phyloP scores from a whole-genome alignment of 2,113 vertebrate species.

The Brachionichthys hirsutus region DNA sequence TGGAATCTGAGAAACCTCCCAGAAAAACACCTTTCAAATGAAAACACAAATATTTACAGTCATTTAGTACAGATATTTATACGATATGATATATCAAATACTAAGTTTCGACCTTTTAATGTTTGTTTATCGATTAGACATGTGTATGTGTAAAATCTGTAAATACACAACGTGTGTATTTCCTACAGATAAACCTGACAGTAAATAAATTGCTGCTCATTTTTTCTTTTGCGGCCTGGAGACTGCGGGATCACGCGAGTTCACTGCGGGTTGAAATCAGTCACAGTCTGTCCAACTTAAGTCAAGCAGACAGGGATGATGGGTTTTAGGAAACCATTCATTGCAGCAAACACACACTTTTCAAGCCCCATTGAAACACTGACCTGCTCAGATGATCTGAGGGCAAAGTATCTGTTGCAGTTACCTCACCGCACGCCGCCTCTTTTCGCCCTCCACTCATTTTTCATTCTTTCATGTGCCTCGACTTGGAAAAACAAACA shows the following conservation, averaged over 20 bases:
- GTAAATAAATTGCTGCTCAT: slow-evolving; percentile 24
- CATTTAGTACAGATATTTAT: slow-evolving; percentile 6
- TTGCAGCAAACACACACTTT: slow-evolving; percentile 45
- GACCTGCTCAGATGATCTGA: slow-evolving; percentile 41
- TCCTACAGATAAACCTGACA: background rate
- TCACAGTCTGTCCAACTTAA: slow-evolving; percentile 56
- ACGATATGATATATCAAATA: background rate
- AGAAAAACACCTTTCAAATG: slow-evolving; percentile 11
- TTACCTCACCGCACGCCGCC: slow-evolving; percentile 4
- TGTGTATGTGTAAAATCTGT: background rate
- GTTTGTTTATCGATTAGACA: no score
- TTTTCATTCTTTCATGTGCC: no score
- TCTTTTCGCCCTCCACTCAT: background rate
- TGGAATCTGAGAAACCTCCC: slow-evolving; percentile 28
- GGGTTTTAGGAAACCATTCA: slow-evolving; percentile 59
- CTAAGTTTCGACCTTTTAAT: no score
- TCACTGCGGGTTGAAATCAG: slow-evolving; percentile 56
- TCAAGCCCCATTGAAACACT: slow-evolving; percentile 45
- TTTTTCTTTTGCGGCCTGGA: slow-evolving; percentile 35
- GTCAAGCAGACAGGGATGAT: slow-evolving; percentile 54
- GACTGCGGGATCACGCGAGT: slow-evolving; percentile 42
- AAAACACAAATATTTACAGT: background rate
- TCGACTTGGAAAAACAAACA: no score
- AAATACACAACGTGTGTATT: background rate
- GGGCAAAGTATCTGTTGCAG: slow-evolving; percentile 26